Conservation (phyloP, 2,113 vertebrate genomes). For the Guaruba guarouba region DNA sequence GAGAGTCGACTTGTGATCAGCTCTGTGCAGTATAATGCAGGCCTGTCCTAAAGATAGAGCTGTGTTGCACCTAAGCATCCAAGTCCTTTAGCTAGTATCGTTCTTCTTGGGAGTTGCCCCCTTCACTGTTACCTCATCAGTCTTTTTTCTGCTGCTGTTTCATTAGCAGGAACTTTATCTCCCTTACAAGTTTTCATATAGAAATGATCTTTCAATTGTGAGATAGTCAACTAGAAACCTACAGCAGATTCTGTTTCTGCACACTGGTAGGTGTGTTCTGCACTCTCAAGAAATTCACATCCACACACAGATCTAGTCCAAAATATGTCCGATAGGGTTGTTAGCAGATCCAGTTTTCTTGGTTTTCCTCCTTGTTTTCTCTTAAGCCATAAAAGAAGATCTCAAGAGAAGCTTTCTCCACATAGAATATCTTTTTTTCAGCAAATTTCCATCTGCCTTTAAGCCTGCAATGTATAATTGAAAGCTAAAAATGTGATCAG, state of each 20-base stretch:
- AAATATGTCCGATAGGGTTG: neutral
- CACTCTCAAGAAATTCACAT: neutral
- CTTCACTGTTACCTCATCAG: neutral
- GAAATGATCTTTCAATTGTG: neutral
- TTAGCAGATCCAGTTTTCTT: neutral
- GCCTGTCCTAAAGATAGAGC: neutral
- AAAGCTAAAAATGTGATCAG: neutral
- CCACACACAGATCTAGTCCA: neutral
- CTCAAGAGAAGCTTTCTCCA: neutral
- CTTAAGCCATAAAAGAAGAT: neutral
- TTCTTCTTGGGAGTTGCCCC: neutral
- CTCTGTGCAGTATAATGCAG: neutral
- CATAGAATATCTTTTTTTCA: neutral
- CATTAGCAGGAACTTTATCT: neutral
- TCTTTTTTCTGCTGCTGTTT: neutral
- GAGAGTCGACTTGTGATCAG: accelerated
- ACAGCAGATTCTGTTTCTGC: neutral
- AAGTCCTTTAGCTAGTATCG: neutral
- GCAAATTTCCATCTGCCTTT: neutral
- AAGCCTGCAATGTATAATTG: neutral
- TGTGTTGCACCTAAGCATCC: neutral
- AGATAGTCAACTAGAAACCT: neutral
- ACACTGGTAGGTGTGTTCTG: neutral
- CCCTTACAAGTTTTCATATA: neutral
- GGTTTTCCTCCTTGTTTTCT: neutral